Evolutionary conservation across 2,888 invertebrate species (phyloP), one percentile per base, ranked within the genome.

Genomic region (Drosophila mulleri): DNA sequence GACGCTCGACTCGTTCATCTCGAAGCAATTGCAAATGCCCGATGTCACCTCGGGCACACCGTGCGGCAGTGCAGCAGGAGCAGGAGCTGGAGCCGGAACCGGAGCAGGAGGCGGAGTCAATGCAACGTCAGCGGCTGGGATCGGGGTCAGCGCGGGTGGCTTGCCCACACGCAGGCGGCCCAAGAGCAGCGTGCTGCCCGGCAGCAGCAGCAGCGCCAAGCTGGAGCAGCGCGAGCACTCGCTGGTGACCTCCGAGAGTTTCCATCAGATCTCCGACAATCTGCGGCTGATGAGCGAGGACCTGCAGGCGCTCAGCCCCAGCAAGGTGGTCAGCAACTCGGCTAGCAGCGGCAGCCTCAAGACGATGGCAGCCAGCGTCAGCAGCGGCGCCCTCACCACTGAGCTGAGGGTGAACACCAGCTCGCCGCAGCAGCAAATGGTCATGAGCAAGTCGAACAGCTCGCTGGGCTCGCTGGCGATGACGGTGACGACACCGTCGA

Each of bases 261-360:
- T 93, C 54, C 92, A 93, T 63, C 92, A 93, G 74, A 92, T 93
- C 48, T 92, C 93, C 20, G 93, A 93, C 76, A 93, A 93, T 73
- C 65, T 93, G 29, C 90, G 93, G 1, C 78, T 93, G 14, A 92
- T 93, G 92, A 93, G 92, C 73, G 92, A 93, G 67, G 93, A 93
- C 50, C 71, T 93, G 23, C 91, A 93, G 72, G 91, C 92, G 1
- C 78, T 93, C 9, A 92, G 92, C 63, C 92, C 92, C 14, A 91
- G 89, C 62, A 89, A 82, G 39, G 88, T 80, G n/a, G 82, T 85
- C 18, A 80, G 78, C 67, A 87, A 74, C 50, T 90, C 84, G 1
- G 79, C 81, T 42, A 91, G 91, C 72, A 90, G 81, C 42, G 82
- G 84, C 44, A 90, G 87, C 29, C 80, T 91, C 2, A 91, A 90